These are phyloP conservation scores for Lycocorax pyrrhopterus DNA, from an alignment of 2,113 vertebrate genomes.

Conservation along the genomic window DNA sequence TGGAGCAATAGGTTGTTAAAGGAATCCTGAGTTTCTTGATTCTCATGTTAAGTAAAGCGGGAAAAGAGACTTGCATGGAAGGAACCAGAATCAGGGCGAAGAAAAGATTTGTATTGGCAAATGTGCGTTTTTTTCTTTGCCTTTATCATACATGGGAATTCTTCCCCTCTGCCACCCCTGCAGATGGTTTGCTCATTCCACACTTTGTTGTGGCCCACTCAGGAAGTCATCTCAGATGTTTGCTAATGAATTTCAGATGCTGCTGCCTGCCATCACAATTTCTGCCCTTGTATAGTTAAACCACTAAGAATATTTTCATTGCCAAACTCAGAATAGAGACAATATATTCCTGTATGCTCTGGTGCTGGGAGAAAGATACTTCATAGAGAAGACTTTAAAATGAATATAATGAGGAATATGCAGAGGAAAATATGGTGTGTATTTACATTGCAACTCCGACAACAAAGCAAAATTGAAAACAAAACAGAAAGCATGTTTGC, in stretches of 20 bases:
- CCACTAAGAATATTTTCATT: background rate
- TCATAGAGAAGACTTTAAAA: conserved; percentile 1
- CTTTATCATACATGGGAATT: background rate
- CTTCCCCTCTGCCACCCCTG: background rate
- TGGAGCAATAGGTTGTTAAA: background rate
- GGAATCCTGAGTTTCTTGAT: background rate
- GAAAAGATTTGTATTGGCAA: background rate
- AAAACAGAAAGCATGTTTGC: conserved; percentile 47
- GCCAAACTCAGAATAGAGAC: background rate
- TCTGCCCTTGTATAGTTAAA: background rate
- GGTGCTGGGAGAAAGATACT: background rate
- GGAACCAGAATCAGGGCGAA: background rate
- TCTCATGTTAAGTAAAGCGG: background rate
- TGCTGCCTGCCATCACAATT: background rate
- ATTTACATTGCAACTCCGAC: conserved; percentile 29
- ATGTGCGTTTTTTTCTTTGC: background rate
- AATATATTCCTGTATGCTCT: background rate
- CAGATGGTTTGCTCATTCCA: background rate
- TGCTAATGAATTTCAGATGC: background rate
- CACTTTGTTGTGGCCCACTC: background rate
- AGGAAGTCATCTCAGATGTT: background rate
- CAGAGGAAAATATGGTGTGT: background rate
- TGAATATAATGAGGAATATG: background rate
- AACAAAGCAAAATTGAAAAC: conserved; percentile 62
- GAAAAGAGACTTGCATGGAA: background rate